Evolutionary conservation across 2,113 vertebrate genomes (phyloP), one percentile per base, ranked within the genome.

Genomic region (Dinomys branickii): DNA sequence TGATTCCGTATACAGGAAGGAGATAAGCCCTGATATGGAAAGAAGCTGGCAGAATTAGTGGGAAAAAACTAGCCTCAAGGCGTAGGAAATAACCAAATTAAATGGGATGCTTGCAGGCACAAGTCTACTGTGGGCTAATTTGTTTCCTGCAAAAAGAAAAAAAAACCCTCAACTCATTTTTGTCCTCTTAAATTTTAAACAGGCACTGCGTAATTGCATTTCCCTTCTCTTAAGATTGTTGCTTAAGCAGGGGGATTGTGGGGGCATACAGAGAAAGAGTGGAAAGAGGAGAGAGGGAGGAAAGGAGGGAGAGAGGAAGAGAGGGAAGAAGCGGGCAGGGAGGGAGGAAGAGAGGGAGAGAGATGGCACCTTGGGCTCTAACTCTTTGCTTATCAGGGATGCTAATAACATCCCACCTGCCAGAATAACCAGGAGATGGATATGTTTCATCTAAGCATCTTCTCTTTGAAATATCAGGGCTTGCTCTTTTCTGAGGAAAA

Each of bases 41-140:
- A 96, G 90, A 88, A 54, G 52, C 67, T 86, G 94, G 83, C 88
- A 94, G 96, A 98, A 96, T 98, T 97, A 98, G 96, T 91, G 92
- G 90, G 96, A 7, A 82, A 96, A 94, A 95, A 90, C 88, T 92
- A 63, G 95, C 96, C 97, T 97, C 95, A 86, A 97, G 97, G 96
- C 17, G 0, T 77, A 97, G 97, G 98, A 97, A 97, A 96, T 97
- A 98, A 97, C 96, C 96, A 98, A 97, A 97, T 98, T 98, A 98
- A 98, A 92, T 83, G 96, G 96, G 96, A 92, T 97, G 96, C 97
- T 98, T 85, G 95, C 96, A 98, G 98, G 97, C 97, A 97, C 96
- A 97, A 95, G 97, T 98, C 98, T 98, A 98, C 98, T 98, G 97
- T 98, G 97, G 97, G 98, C 97, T 98, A 98, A 98, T 98, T 98